Evolutionary conservation across 2,888 invertebrate species (phyloP).

Genomic region (Eilema griseolum): DNA sequence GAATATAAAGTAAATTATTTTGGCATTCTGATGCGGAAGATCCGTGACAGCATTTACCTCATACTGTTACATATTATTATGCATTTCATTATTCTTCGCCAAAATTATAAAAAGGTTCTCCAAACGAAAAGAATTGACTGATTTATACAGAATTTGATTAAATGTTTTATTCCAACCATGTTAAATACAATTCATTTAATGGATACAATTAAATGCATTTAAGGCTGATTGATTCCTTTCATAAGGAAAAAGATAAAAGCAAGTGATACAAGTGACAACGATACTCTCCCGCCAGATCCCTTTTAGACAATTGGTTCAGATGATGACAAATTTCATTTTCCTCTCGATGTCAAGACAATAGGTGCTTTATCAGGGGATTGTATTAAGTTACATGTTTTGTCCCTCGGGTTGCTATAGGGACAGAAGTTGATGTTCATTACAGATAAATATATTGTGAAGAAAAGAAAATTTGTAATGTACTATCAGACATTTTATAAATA

Average conservation of each 20-base stretch:
- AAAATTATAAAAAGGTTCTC: neutral
- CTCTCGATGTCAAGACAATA: slow-evolving; percentile 26
- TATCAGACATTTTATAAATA: neutral
- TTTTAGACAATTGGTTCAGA: slow-evolving; percentile 43
- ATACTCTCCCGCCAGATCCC: slow-evolving; percentile 18
- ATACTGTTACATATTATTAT: no score
- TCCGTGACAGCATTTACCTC: no score
- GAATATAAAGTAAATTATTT: no score
- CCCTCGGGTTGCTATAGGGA: neutral
- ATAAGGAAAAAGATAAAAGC: slow-evolving; percentile 17
- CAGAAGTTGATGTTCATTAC: neutral
- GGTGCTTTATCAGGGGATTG: slow-evolving; percentile 36
- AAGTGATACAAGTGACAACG: slow-evolving; percentile 8
- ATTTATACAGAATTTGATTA: neutral
- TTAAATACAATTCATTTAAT: neutral
- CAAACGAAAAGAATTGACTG: neutral
- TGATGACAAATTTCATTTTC: slow-evolving; percentile 52
- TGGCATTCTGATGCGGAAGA: no score
- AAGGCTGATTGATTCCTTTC: slow-evolving; percentile 7
- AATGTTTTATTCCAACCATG: neutral
- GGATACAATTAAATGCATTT: neutral
- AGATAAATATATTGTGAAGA: neutral
- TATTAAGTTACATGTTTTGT: slow-evolving; percentile 35
- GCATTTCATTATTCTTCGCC: no score
- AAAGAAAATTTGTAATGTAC: neutral